Base-by-base conservation (phyloP, 2,888 invertebrate genomes). In the Orchesella flavescens region DNA sequence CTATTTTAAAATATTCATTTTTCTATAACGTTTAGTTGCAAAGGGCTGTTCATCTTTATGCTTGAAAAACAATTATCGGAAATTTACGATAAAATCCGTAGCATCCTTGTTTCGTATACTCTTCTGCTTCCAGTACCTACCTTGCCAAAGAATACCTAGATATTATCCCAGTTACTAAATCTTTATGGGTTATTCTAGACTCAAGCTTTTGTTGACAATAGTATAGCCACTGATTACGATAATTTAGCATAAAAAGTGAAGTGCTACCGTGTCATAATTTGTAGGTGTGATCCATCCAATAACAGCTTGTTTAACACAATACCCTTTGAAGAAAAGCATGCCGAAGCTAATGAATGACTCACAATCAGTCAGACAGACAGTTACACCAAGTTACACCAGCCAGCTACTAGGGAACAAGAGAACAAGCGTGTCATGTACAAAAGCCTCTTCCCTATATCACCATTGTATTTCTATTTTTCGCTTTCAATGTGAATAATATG, bases 351-450 rank as follows among this genome's bases (percentile, higher is more conserved):
- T 34, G 34, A 34, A 34, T 34, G 34, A 34, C 34, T 34, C 34
- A 34, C 34, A 34, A 34, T 34, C 34, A 34, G 34, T 34, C 34
- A 34, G 34, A 4, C 34, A 34, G 34, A 34, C 34, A n/a, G n/a
- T 34, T 7, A 34, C 3, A 34, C 34, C n/a, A n/a, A 34, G 34
- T 34, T 4, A 34, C 34, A 34, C 34, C 34, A 34, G n/a, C 34
- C 34, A 34, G 7, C 3, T 34, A 34, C n/a, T n/a, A 19, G 34
- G 65, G n/a, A 44, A 17, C 44, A 21, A 43, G 57, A 76, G 65
- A 49, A n/a, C n/a, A n/a, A 76, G 65, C 75, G 66, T 76, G 75
- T 44, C 66, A 55, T 66, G 12, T 34, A 65, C 23, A 43, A 65
- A 43, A 65, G 12, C 44, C 43, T 24, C 12, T n/a, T 61, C 61